Evolutionary conservation across 2,113 vertebrate species (phyloP).

Genomic region (Gadus macrocephalus): DNA sequence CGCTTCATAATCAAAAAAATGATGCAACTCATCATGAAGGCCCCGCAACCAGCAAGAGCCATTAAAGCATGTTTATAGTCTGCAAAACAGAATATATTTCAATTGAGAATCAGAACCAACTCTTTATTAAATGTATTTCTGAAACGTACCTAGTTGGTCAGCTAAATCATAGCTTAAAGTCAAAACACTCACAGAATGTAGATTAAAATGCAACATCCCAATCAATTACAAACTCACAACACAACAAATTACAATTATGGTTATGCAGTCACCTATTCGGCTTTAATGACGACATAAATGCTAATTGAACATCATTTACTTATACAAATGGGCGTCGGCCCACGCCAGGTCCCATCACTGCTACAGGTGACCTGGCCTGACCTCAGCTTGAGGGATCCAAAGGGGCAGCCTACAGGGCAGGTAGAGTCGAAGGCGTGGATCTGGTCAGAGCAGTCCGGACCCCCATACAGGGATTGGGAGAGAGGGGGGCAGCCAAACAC

Average conservation of each 20-base stretch:
- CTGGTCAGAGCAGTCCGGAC: slow-evolving; percentile 28
- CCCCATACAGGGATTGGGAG: slow-evolving; percentile 34
- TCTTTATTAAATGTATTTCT: no score
- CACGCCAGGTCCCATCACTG: slow-evolving; percentile 43
- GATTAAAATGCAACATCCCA: no score
- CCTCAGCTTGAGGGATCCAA: slow-evolving; percentile 41
- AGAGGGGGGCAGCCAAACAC: slow-evolving; percentile 37
- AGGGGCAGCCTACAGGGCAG: slow-evolving; percentile 51
- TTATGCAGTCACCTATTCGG: no score
- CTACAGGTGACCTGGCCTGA: slow-evolving; percentile 20
- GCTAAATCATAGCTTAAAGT: no score
- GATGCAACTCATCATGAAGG: slow-evolving; percentile 36
- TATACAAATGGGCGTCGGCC: slow-evolving; percentile 49
- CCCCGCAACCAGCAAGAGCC: slow-evolving; percentile 37
- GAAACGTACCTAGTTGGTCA: no score
- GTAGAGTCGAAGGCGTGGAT: slow-evolving; percentile 41
- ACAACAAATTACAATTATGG: no score
- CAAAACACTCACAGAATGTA: no score
- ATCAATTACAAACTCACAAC: no score
- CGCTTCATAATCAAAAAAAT: slow-evolving; percentile 49
- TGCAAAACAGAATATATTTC: slow-evolving; percentile 24
- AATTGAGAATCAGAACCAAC: no score
- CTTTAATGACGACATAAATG: no score
- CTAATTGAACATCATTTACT: slow-evolving; percentile 37
- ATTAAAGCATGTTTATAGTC: slow-evolving; percentile 53